These are phyloP conservation scores for Cyprinodon diabolis DNA, from an alignment of 2,797 vertebrate genomes.

Conservation along the genomic window DNA sequence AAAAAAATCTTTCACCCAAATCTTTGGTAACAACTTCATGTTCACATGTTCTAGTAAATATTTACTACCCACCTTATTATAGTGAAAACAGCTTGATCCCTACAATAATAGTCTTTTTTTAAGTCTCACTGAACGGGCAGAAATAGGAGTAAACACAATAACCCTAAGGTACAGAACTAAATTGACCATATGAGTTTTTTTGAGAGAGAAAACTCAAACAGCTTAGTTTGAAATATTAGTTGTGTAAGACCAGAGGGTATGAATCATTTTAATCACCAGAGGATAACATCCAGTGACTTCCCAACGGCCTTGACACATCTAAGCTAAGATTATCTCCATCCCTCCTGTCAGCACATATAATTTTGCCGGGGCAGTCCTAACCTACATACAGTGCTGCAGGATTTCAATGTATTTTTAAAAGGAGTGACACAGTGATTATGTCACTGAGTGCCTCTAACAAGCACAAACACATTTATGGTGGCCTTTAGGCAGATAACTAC, in stretches of 20 bases:
- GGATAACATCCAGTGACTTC: slow-evolving; percentile 59
- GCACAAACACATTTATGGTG: slow-evolving; percentile 20
- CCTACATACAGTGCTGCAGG: slow-evolving; percentile 24
- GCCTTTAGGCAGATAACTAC: slow-evolving; percentile 10
- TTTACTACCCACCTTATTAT: neutral
- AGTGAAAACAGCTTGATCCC: neutral
- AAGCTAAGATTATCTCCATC: slow-evolving; percentile 72
- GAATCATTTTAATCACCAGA: slow-evolving; percentile 60
- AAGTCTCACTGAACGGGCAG: neutral
- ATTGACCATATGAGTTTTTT: neutral
- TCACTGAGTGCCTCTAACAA: slow-evolving; percentile 13
- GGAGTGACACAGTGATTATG: neutral
- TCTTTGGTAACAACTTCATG: neutral
- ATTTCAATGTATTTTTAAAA: slow-evolving; percentile 9
- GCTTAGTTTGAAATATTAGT: slow-evolving; percentile 15
- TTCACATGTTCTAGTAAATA: neutral
- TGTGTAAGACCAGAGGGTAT: slow-evolving; percentile 20
- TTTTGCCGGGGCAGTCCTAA: slow-evolving; percentile 28
- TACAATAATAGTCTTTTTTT: neutral
- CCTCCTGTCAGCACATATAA: slow-evolving; percentile 69
- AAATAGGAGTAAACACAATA: neutral
- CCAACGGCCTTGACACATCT: slow-evolving; percentile 66
- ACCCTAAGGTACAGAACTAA: neutral
- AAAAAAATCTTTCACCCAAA: neutral
- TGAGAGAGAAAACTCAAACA: neutral